Base-by-base conservation (phyloP, 2,113 vertebrate genomes). In the Sander vitreus region DNA sequence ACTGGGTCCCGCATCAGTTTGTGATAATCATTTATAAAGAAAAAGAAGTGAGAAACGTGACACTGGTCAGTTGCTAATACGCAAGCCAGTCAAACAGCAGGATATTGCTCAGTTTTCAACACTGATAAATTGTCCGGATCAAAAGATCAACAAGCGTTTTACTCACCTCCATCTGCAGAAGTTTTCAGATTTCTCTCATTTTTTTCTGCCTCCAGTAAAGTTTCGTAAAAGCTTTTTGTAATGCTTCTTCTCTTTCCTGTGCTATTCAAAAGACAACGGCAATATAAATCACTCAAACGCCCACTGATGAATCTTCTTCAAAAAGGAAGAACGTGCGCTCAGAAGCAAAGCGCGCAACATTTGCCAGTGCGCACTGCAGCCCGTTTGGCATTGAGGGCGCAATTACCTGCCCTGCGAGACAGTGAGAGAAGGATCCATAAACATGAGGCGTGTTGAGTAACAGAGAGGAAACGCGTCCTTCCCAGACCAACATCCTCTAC, bases 91-190 rank as follows among this genome's bases (percentile, higher is more conserved):
- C 12, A 58, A 58, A 21, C 30, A 67, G 19, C 39, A 48, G 3
- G 6, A 3, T 12, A 4, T 39, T 21, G 15, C 15, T 51, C 1
- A 43, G 27, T 50, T 21, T 25, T 21, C 2, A 43, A 23, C 25
- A 16, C 6, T 50, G 18, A 4, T 23, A 47, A 58, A 50, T 8
- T 25, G 39, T 50, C 23, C 21, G 8, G 11, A 58, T 82, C 21
- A 36, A 13, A 71, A 68, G 6, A 53, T 53, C 16, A 23, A 10
- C 33, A 5, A n/a, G 43, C 23, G 8, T 25, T 43, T n/a, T 16
- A 88, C 91, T 88, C 81, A 93, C 92, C 91, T 92, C 58, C 53
- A 15, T 48, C 66, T 30, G 73, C 48, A 60, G 45, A 47, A 30
- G 23, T 53, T 9, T 36, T 77, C 21, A 73, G 51, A 58, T 23